Evolutionary conservation across 37 sponge, comb jelly and placozoan species (phyloP).

Genomic region (Tethya wilhelma): DNA sequence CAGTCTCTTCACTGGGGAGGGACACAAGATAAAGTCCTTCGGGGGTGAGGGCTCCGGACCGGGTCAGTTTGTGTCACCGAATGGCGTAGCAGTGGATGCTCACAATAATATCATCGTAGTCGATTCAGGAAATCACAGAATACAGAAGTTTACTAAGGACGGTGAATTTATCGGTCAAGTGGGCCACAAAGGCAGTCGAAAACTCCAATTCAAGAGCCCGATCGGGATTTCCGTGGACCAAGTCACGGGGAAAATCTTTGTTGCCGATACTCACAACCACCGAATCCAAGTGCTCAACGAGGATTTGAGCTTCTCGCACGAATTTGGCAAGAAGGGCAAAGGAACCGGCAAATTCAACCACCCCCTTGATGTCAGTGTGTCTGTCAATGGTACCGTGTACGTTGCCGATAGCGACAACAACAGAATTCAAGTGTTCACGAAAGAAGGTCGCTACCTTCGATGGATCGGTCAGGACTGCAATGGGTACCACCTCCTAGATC

Average conservation of each 20-base stretch:
- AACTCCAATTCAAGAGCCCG: slow-evolving; percentile 55
- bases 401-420: slow-evolving; percentile 62
- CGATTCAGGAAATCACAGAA: slow-evolving; percentile 36
- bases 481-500: slow-evolving; percentile 10
- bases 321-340: slow-evolving; percentile 59
- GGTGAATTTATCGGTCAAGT: slow-evolving; percentile 39
- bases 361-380: slow-evolving; percentile 43
- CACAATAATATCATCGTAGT: slow-evolving; percentile 25
- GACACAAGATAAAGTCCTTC: slow-evolving; percentile 11
- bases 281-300: slow-evolving; percentile 64
- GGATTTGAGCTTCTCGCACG: slow-evolving; percentile 46
- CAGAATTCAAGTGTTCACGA: slow-evolving; percentile 68
- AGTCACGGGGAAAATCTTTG: slow-evolving; percentile 33
- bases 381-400: slow-evolving; percentile 44
- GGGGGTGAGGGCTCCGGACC: neutral
- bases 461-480: neutral
- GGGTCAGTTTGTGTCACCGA: neutral
- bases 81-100: slow-evolving; percentile 27
- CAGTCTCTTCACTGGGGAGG: slow-evolving; percentile 11
- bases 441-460: slow-evolving; percentile 13
- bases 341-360: slow-evolving; percentile 60
- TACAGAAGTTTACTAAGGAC: slow-evolving; percentile 62
- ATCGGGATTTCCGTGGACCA: slow-evolving; percentile 45
- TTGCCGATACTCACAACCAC: slow-evolving; percentile 61
- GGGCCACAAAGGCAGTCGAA: slow-evolving; percentile 43